Conservation (phyloP, 2,888 invertebrate species). For the Cantharis rufa region DNA sequence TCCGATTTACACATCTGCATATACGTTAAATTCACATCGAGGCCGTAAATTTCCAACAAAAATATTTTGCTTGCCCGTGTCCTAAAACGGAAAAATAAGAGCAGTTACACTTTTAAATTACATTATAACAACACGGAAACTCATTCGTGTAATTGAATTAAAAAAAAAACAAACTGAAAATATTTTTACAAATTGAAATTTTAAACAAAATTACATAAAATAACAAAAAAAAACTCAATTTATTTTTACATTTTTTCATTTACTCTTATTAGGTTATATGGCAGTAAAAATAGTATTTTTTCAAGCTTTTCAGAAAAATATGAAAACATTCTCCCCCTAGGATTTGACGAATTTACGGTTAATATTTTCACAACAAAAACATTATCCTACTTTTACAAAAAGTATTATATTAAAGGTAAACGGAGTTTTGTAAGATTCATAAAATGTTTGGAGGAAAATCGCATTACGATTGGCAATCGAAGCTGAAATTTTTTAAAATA, state of each 20-base stretch:
- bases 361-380: neutral
- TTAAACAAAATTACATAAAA: neutral
- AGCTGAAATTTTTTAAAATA: slow-evolving; percentile 7
- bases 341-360: neutral
- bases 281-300: neutral
- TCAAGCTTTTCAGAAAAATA: neutral
- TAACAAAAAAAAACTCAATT: neutral
- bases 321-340: neutral
- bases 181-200: neutral
- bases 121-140: neutral
- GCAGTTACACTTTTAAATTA: neutral
- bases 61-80: neutral
- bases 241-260: neutral
- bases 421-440: neutral
- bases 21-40: slow-evolving; percentile 11
- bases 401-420: neutral
- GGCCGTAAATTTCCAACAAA: neutral
- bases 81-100: neutral
- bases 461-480: neutral
- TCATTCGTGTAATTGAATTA: neutral
- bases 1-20: slow-evolving; percentile 20
- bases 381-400: neutral
- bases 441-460: neutral
- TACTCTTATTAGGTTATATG: neutral
- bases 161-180: neutral